A percentile compares a stretch with the other conserved stretches of the same genome.
phyloP scores from a whole-genome alignment of 2,888 invertebrate genomes.

The Eucera pruinosa region DNA sequence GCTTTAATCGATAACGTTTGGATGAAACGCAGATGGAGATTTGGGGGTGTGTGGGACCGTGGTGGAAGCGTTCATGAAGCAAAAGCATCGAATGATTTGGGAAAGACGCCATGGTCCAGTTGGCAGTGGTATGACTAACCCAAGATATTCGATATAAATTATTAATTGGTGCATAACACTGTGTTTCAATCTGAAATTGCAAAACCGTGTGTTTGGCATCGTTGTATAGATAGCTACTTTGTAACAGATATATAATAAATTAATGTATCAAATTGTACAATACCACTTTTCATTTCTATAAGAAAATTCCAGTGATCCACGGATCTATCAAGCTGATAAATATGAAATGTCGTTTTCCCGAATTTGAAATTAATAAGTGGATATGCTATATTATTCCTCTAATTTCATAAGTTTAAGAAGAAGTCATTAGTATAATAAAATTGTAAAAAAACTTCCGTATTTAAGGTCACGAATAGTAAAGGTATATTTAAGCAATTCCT shows the following conservation, averaged over 20 bases:
- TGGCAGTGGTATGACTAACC: slow-evolving; percentile 87
- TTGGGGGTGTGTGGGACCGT: slow-evolving; percentile 91
- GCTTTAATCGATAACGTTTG: no score
- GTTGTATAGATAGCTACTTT: slow-evolving; percentile 52
- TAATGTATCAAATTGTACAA: slow-evolving; percentile 50
- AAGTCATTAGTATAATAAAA: neutral
- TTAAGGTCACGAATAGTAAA: no score
- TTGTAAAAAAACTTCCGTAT: no score
- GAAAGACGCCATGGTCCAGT: slow-evolving; percentile 95
- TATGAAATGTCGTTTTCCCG: no score
- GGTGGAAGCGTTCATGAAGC: slow-evolving; percentile 95
- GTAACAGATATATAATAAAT: slow-evolving; percentile 52
- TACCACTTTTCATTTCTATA: slow-evolving; percentile 24
- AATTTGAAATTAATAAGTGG: no score
- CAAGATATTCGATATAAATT: slow-evolving; percentile 49
- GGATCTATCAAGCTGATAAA: no score
- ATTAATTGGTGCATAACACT: slow-evolving; percentile 30
- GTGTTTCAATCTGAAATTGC: slow-evolving; percentile 7
- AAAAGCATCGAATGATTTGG: slow-evolving; percentile 99
- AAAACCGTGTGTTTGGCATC: slow-evolving; percentile 31
- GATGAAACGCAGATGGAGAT: slow-evolving; percentile 92
- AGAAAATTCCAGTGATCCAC: no score
- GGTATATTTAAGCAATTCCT: no score
- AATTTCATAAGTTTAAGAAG: no score
- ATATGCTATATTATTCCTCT: no score